Evolutionary conservation across 2,113 vertebrate species (phyloP), one percentile per base, ranked within the genome.

Genomic region (Struthio camelus): DNA sequence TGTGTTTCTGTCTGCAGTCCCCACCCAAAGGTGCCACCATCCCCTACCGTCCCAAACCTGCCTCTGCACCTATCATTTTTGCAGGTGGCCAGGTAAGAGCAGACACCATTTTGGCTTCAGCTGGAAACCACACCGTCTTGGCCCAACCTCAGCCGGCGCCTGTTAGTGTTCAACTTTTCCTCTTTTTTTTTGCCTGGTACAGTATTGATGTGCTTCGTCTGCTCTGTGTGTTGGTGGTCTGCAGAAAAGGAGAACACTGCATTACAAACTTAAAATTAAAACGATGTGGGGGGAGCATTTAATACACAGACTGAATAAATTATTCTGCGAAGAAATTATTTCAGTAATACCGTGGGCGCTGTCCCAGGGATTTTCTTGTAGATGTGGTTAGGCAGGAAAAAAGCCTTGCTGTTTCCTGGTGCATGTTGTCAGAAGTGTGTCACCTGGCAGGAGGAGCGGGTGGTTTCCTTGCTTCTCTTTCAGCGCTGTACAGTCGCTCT

Each of bases 11-110:
- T 97, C 82, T 97, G 80, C 94, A 99, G 99, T 99, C 99, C 96
- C 99, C 99, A 92, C 99, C 99, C 76, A 99, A 99, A 98, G 99
- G 99, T 98, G 99, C 99, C 78, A 99, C 99, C 80, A 99, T 99
- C 96, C 99, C 99, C 87, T 99, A 99, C 95, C 98, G 99, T 86
- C 99, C 99, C 94, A 99, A 99, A 98, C 97, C 97, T 93, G 97
- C 99, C 85, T 95, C 98, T 97, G 98, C 98, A 98, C 98, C 98
- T 96, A 96, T 98, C 95, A 98, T 98, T 97, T 98, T 98, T 98
- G 98, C 98, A 97, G 98, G 98, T 95, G 98, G 98, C 97, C 98
- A 98, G 98, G 98, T 98, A 97, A 98, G 98, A 98, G 98, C 97
- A 97, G 98, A 98, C 94, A 97, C 98, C 95, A 97, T 98, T 97